Conservation (phyloP, 2,888 invertebrate genomes). For the Zeuzera pyrina region DNA sequence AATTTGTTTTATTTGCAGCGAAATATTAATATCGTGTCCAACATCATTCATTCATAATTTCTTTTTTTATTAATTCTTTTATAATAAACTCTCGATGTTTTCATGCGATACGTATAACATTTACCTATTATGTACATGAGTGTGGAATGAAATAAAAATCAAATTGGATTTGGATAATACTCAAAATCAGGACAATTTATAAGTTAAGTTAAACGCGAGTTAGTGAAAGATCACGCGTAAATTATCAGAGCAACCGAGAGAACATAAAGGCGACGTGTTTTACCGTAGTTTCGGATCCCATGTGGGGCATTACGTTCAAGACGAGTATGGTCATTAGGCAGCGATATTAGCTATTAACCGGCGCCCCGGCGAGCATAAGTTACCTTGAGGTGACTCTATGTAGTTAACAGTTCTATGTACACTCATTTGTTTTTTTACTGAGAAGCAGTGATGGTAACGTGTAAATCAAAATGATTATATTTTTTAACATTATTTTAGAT, state of each 20-base stretch:
- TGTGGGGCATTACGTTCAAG: conserved; percentile 62
- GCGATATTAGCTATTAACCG: conserved; percentile 72
- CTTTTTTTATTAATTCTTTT: too few species aligned
- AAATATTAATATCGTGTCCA: conserved; percentile 28
- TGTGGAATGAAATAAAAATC: too few species aligned
- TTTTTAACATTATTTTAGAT: too few species aligned
- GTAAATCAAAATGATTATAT: too few species aligned
- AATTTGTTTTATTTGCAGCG: conserved; percentile 39
- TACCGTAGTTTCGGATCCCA: conserved; percentile 37
- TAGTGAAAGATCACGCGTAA: conserved; percentile 27
- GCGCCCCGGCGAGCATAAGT: conserved; percentile 41
- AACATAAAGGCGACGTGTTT: conserved; percentile 31
- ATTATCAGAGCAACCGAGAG: conserved; percentile 28
- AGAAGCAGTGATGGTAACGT: conserved; percentile 6
- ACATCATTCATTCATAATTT: too few species aligned
- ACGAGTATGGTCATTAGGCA: conserved; percentile 69
- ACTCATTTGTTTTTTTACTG: conserved; percentile 9
- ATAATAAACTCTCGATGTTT: too few species aligned
- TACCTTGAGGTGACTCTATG: conserved; percentile 33
- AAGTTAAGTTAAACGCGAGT: conserved; percentile 3
- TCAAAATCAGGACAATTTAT: too few species aligned
- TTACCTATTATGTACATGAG: too few species aligned
- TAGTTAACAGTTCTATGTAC: conserved; percentile 4
- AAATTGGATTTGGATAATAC: too few species aligned
- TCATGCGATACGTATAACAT: too few species aligned